These are phyloP conservation scores for Mastigias papua DNA, from an alignment of 30 jellyfish, hydroid and myxozoan genomes.

Conservation along the genomic window DNA sequence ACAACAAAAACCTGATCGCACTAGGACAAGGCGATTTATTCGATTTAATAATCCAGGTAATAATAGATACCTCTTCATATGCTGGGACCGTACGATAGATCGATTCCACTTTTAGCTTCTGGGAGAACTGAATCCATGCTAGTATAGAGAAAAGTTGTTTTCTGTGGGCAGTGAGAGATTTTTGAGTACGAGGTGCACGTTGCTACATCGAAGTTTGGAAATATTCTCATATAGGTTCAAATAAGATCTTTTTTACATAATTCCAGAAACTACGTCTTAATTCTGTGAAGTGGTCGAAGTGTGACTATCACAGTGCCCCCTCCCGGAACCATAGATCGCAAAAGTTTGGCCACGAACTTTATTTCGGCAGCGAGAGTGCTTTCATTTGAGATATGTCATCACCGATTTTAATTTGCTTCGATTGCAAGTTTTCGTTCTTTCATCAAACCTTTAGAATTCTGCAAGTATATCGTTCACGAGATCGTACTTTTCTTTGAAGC, in stretches of 20 bases:
- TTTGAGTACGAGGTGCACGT: not conserved
- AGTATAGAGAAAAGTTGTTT: not conserved
- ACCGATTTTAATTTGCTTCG: not conserved
- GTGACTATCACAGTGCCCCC: conserved; percentile 23
- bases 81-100: conserved; percentile 1
- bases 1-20: conserved; percentile 38
- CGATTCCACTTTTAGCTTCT: not conserved
- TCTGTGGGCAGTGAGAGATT: not conserved
- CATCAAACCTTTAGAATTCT: conserved; percentile 2
- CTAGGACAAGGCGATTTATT: conserved; percentile 36
- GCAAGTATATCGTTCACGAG: not conserved
- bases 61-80: not conserved
- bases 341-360: conserved; percentile 17
- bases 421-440: not conserved
- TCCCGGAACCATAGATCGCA: conserved; percentile 7
- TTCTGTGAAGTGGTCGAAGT: conserved; percentile 11
- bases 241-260: not conserved
- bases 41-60: not conserved
- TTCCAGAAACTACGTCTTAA: not conserved
- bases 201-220: not conserved
- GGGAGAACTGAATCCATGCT: conserved; percentile 9
- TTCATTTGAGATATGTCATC: conserved; percentile 9
- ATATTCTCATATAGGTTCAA: not conserved
- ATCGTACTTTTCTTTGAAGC: not conserved
- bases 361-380: conserved; percentile 9